Percentiles rank a stretch among this genome's conserved stretches.
Evolutionary conservation across 2,888 invertebrate genomes (phyloP).

Genomic region (Enoplolaimus lenunculus): DNA sequence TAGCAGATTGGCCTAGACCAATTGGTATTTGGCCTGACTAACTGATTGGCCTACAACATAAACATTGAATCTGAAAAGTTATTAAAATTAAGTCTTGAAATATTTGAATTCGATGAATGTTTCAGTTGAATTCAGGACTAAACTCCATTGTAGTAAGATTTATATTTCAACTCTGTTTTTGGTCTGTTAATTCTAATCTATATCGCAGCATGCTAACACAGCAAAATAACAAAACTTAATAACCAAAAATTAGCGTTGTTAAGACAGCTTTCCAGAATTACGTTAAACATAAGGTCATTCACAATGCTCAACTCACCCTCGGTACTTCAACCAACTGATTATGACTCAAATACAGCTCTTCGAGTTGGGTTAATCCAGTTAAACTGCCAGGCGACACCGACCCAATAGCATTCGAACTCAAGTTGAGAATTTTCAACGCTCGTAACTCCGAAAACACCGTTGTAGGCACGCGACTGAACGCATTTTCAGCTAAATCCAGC

Average conservation of each 20-base stretch:
- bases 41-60: too few species aligned
- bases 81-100: too few species aligned
- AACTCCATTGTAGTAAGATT: too few species aligned
- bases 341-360: constrained; percentile 10
- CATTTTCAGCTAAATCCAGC: constrained; percentile 19
- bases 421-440: constrained; percentile 20
- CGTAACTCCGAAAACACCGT: constrained; percentile 22
- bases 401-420: constrained; percentile 17
- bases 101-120: too few species aligned
- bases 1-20: too few species aligned
- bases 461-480: constrained; percentile 19
- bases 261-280: neutral
- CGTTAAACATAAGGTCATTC: neutral
- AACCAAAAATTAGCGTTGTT: too few species aligned
- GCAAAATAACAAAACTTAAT: neutral
- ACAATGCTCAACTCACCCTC: neutral
- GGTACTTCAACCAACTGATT: constrained; percentile 10
- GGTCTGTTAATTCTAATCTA: too few species aligned
- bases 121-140: too few species aligned
- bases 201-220: too few species aligned
- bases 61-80: too few species aligned
- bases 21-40: too few species aligned
- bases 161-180: too few species aligned
- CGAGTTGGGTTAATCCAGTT: constrained; percentile 15
- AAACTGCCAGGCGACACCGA: constrained; percentile 22